These are phyloP conservation scores for Drosophila aldrichi DNA, from an alignment of 2,888 invertebrate genomes.

Conservation along the genomic window DNA sequence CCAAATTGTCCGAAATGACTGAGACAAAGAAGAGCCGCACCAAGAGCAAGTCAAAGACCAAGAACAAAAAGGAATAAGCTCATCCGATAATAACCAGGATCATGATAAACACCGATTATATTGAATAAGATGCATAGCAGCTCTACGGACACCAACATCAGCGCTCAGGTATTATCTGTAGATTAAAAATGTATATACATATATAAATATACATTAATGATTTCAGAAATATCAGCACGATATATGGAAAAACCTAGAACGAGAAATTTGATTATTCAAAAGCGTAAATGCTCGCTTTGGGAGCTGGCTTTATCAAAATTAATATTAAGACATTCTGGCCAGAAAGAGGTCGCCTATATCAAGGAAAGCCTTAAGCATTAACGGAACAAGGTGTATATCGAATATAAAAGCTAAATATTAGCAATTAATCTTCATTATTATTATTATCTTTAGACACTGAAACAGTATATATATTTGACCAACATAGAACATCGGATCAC, in stretches of 20 bases:
- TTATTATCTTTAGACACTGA: not conserved
- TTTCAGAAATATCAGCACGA: not conserved
- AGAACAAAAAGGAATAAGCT: conserved; percentile 30
- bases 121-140: not conserved
- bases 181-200: not conserved
- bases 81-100: not conserved
- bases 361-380: not conserved
- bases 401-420: not conserved
- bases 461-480: not conserved
- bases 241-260: too few species aligned
- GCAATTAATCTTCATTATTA: not conserved
- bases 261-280: not conserved
- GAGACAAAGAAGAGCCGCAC: conserved; percentile 33
- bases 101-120: not conserved
- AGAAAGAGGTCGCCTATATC: not conserved
- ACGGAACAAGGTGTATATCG: not conserved
- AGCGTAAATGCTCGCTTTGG: not conserved
- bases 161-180: not conserved
- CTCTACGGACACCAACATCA: not conserved
- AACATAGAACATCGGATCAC: not conserved
- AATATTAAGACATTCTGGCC: not conserved
- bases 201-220: not conserved
- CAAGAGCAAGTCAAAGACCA: conserved; percentile 40
- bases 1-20: not conserved
- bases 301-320: not conserved